Percentiles rank a stretch among this genome's conserved stretches.
Evolutionary conservation across 2,113 vertebrate species (phyloP).

Genomic region (Cyprinus carpio): DNA sequence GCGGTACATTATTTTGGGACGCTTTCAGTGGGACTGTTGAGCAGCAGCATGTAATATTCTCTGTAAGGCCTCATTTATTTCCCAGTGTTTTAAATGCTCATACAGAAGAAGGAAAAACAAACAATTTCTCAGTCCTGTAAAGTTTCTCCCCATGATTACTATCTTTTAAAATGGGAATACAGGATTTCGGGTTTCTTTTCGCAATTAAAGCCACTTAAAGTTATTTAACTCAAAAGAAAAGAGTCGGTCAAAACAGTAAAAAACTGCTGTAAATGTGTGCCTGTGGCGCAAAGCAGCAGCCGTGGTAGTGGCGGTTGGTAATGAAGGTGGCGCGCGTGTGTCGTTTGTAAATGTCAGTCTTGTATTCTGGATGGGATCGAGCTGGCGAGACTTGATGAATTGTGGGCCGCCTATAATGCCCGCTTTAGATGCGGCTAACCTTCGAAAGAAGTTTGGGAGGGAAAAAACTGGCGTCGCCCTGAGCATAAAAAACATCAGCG

Average conservation of each 20-base stretch:
- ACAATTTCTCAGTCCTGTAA: not conserved
- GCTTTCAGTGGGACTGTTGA: constrained; percentile 11
- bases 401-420: constrained; percentile 58
- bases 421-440: constrained; percentile 71
- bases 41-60: constrained; percentile 43
- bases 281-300: constrained; percentile 40
- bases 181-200: not conserved
- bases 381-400: constrained; percentile 69
- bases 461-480: constrained; percentile 35
- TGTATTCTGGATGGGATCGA: constrained; percentile 61
- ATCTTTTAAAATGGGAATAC: not conserved
- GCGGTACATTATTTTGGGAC: constrained; percentile 49
- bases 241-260: not conserved
- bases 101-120: constrained; percentile 9
- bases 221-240: constrained; percentile 2
- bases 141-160: not conserved
- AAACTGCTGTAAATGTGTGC: constrained; percentile 40
- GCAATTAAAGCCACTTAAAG: constrained; percentile 19
- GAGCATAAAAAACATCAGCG: constrained; percentile 52
- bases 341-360: constrained; percentile 75
- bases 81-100: constrained; percentile 3
- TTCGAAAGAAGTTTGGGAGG: constrained; percentile 58
- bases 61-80: constrained; percentile 44
- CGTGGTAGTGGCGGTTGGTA: constrained; percentile 56
- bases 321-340: constrained; percentile 64